Evolutionary conservation across 2,888 invertebrate species (phyloP).

Genomic region (Mylabris sibirica): DNA sequence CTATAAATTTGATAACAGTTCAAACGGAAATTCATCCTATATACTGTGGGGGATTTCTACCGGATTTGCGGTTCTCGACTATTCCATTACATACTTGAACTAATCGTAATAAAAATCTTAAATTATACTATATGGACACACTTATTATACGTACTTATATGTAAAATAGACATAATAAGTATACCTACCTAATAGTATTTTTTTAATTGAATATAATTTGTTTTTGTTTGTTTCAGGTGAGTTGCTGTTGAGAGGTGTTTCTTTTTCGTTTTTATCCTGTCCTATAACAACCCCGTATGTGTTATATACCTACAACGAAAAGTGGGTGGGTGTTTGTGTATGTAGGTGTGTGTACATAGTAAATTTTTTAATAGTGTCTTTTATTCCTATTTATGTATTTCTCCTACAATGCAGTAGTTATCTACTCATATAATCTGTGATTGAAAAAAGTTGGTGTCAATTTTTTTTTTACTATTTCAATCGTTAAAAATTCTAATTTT

Average conservation of each 20-base stretch:
- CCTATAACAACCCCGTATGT: not conserved
- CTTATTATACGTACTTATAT: not conserved
- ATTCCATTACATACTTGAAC: not conserved
- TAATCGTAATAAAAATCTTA: constrained; percentile 3
- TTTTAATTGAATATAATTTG: constrained; percentile 5
- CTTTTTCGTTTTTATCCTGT: not conserved
- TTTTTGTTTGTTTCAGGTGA: constrained; percentile 13
- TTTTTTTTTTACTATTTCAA: not conserved
- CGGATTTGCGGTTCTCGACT: constrained; percentile 7
- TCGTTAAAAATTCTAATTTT: not conserved
- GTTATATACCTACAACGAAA: not conserved
- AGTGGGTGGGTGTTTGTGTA: not conserved
- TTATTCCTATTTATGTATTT: not conserved
- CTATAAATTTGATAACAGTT: not conserved
- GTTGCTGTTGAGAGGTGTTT: constrained; percentile 12
- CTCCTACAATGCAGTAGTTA: not conserved
- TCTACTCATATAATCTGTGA: no score
- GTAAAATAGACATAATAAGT: not conserved
- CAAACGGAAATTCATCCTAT: not conserved
- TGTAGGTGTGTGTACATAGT: not conserved
- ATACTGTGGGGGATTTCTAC: not conserved
- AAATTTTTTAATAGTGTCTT: not conserved
- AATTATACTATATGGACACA: not conserved
- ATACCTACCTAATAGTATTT: no score
- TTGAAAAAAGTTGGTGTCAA: not conserved